These are phyloP conservation scores for Meta bourneti DNA, from an alignment of 2,888 invertebrate genomes.

Conservation along the genomic window DNA sequence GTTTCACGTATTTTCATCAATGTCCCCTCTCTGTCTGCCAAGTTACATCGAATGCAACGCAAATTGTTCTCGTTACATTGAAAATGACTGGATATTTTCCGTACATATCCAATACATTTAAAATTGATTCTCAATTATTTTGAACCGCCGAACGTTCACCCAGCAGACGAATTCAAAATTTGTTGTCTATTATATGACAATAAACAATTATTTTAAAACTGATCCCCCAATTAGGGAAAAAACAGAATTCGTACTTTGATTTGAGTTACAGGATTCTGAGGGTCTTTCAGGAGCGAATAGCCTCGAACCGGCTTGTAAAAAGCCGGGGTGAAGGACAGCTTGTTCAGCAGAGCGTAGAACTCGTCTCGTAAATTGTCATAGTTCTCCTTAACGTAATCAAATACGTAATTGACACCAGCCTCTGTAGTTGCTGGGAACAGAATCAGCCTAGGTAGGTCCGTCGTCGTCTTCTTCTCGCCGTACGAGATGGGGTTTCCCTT, in stretches of 20 bases:
- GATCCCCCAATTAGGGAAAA: too few relatives aligned
- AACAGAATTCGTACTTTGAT: conserved; percentile 21
- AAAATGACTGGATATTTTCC: too few relatives aligned
- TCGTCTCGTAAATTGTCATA: conserved; percentile 2
- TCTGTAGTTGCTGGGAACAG: conserved; percentile 53
- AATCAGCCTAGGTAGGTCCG: conserved; percentile 30
- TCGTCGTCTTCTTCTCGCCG: background rate
- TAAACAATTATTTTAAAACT: too few relatives aligned
- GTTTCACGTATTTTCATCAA: too few relatives aligned
- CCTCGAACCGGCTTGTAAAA: conserved; percentile 58
- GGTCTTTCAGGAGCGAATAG: conserved; percentile 47
- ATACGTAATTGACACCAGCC: conserved; percentile 26
- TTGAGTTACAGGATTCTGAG: background rate
- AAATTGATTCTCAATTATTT: too few relatives aligned
- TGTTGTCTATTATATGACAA: too few relatives aligned
- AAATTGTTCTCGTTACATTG: too few relatives aligned
- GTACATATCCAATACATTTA: too few relatives aligned
- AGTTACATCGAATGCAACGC: too few relatives aligned
- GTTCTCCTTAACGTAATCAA: conserved; percentile 43
- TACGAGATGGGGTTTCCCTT: conserved; percentile 44
- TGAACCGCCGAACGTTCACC: too few relatives aligned
- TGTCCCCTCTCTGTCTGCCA: too few relatives aligned
- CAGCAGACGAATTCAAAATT: too few relatives aligned
- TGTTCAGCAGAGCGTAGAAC: conserved; percentile 59
- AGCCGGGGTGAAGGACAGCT: conserved; percentile 34